phyloP scores from a whole-genome alignment of 2,113 vertebrate species.

The Grallaria varia region DNA sequence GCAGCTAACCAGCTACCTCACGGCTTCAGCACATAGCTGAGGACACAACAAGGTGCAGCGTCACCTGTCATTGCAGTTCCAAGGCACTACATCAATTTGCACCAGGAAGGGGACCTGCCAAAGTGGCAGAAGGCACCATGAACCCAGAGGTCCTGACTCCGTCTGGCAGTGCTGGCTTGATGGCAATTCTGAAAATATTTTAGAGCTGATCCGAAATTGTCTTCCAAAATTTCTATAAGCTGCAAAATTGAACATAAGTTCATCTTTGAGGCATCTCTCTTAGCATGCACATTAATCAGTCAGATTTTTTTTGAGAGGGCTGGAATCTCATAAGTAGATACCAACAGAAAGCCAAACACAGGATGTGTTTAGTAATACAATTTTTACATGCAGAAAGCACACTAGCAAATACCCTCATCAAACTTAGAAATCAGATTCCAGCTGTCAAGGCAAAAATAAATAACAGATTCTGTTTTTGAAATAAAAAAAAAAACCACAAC shows the following conservation, averaged over 20 bases:
- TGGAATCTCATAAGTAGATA: background rate
- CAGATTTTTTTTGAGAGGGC: background rate
- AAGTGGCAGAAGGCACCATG: background rate
- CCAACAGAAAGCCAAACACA: background rate
- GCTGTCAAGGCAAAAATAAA: background rate
- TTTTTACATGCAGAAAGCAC: background rate
- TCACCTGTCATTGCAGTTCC: background rate
- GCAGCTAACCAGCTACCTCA: background rate
- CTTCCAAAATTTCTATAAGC: background rate
- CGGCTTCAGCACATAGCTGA: background rate
- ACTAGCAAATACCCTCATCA: background rate
- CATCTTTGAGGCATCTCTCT: background rate
- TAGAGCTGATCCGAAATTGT: background rate
- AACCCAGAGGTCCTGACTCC: background rate
- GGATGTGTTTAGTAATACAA: background rate
- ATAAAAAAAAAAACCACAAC: background rate
- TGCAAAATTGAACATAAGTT: background rate
- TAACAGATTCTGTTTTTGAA: background rate
- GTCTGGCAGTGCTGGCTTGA: background rate
- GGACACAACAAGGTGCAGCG: background rate
- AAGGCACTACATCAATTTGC: background rate
- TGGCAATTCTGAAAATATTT: background rate
- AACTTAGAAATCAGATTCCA: background rate
- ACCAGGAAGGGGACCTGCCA: background rate
- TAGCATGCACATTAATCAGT: background rate